A percentile compares a stretch with the other conserved stretches of the same genome.
Evolutionary conservation across 2,797 vertebrate genomes (phyloP).

Genomic region (Pangasius macronema): DNA sequence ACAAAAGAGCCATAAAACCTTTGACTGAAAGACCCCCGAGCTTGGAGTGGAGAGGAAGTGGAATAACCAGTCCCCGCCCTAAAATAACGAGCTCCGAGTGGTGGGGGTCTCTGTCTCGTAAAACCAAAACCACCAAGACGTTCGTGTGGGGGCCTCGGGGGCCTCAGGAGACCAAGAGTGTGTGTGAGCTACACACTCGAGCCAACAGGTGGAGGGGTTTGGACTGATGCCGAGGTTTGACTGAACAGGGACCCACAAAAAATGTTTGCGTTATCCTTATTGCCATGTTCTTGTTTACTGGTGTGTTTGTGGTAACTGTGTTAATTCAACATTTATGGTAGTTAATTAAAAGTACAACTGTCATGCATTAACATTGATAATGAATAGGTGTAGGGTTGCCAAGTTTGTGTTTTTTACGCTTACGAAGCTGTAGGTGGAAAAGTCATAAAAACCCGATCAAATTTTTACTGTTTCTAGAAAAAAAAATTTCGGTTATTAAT

Average conservation of each 20-base stretch:
- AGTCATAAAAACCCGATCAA: no score
- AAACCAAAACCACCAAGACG: conserved; percentile 60
- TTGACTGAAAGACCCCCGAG: conserved; percentile 8
- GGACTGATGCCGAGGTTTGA: not conserved
- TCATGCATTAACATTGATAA: no score
- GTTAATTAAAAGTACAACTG: not conserved
- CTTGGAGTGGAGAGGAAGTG: conserved; percentile 35
- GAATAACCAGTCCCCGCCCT: conserved; percentile 25
- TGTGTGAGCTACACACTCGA: conserved; percentile 48
- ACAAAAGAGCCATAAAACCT: conserved; percentile 23
- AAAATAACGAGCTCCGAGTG: conserved; percentile 45
- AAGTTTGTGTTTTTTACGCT: not conserved
- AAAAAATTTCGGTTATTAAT: no score
- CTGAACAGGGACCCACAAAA: not conserved
- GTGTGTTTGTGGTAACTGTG: not conserved
- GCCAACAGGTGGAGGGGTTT: conserved; percentile 42
- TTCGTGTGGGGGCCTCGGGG: conserved; percentile 57
- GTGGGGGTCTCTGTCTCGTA: conserved; percentile 37
- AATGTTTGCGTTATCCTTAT: not conserved
- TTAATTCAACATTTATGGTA: not conserved
- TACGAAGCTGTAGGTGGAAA: not conserved
- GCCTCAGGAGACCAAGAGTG: conserved; percentile 57
- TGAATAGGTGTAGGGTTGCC: not conserved
- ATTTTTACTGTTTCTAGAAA: no score
- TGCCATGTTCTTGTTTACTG: not conserved